Percentiles rank a stretch among this genome's conserved stretches.
These are phyloP conservation scores for Mirounga angustirostris DNA, from an alignment of 2,113 vertebrate species.

Conservation along the genomic window DNA sequence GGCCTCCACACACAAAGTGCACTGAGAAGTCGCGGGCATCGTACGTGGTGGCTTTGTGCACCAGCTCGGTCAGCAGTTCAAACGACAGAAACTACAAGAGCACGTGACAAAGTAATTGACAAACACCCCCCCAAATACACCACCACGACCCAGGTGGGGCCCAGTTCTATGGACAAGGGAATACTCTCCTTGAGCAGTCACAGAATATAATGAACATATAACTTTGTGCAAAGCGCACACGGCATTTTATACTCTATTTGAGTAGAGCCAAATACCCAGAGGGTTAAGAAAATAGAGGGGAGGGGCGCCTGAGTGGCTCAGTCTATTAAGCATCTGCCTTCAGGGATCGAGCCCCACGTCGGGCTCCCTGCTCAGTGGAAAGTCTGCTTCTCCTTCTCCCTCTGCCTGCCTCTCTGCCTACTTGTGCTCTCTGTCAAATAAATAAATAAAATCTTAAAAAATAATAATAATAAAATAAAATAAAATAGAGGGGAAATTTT, in stretches of 20 bases:
- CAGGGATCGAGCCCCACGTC: no score
- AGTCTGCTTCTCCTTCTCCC: not conserved
- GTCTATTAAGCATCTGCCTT: no score
- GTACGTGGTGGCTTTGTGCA: slow-evolving; percentile 87
- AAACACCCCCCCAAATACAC: accelerated
- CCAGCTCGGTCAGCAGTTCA: slow-evolving; percentile 91
- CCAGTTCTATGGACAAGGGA: not conserved
- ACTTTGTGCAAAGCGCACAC: not conserved
- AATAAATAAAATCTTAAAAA: not conserved
- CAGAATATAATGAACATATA: accelerated
- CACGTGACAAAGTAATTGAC: not conserved
- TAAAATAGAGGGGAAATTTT: no score
- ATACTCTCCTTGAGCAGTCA: not conserved
- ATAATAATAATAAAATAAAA: not conserved
- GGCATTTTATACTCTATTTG: not conserved
- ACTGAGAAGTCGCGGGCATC: slow-evolving; percentile 86
- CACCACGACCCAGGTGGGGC: not conserved
- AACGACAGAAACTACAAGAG: slow-evolving; percentile 93
- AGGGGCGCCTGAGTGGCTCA: no score
- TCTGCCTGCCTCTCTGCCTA: not conserved
- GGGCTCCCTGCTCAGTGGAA: no score
- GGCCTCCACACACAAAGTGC: slow-evolving; percentile 95
- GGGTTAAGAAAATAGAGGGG: not conserved
- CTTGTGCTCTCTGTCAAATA: not conserved
- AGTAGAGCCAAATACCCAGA: not conserved